Base-by-base conservation (phyloP, 2,113 vertebrate species). In the Heloderma charlesbogerti region DNA sequence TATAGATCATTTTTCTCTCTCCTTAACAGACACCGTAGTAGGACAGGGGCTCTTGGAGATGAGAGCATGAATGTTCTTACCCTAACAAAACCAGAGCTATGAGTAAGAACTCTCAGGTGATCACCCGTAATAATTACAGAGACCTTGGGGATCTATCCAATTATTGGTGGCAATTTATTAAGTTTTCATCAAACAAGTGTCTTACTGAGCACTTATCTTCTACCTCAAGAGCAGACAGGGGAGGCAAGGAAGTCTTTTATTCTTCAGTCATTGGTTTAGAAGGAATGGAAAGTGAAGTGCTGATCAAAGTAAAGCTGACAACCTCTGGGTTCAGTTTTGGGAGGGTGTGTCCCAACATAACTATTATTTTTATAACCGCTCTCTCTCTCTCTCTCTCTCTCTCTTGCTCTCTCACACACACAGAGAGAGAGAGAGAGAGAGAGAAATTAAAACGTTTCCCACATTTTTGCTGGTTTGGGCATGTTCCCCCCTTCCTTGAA, bases 261-360 rank as follows among this genome's bases (percentile, higher is more conserved):
- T 95, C 92, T 93, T 75, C 84, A 69, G 88, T 92, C 84, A 88
- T 74, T 87, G 84, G 63, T 87, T 93, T 93, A 94, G 74, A 78
- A 15, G 15, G 34, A 51, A 27, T 34, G 27, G 79, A 60, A 95
- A 93, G 92, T 90, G 94, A 96, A 95, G 81, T 86, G 93, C 92
- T 93, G 92, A 94, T 94, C 87, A 95, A 94, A 93, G 94, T 92
- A 94, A 66, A 93, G 94, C 92, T 95, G 94, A 95, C 94, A 94
- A 91, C 57, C 45, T 81, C 90, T 90, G 90, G 94, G 89, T 93
- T 92, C 91, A 94, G 89, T 93, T 93, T 93, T 95, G 94, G 95
- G 94, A 95, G 89, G 94, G 92, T 96, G 88, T 95, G 91, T 94
- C 94, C 90, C 91, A 94, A 95, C 94, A 95, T 83, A 95, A 94